A percentile compares a stretch with the other conserved stretches of the same genome.
phyloP scores from a whole-genome alignment of 2,113 vertebrate species.

The Irena cyanogastra region DNA sequence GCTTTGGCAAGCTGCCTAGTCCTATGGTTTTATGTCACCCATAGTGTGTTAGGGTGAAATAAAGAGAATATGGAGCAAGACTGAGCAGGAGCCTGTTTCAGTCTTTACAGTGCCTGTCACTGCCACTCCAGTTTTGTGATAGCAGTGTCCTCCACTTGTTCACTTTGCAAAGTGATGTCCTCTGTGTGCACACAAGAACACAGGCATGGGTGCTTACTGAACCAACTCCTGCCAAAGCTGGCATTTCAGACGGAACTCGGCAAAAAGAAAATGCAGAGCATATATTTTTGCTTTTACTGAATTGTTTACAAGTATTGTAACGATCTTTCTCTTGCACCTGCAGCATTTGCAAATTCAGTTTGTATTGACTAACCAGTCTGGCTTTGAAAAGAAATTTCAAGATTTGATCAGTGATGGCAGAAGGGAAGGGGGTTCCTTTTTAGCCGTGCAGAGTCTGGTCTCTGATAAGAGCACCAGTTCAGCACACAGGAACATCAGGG shows the following conservation, averaged over 20 bases:
- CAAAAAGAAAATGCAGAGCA: neutral
- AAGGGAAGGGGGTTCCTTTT: neutral
- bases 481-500: neutral
- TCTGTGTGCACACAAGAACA: neutral
- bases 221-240: neutral
- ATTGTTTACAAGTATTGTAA: neutral
- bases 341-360: neutral
- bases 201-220: neutral
- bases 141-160: neutral
- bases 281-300: neutral
- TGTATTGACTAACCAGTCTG: neutral
- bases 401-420: neutral
- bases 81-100: neutral
- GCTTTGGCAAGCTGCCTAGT: neutral
- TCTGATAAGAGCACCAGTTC: neutral
- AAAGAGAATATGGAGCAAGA: neutral
- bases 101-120: neutral
- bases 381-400: neutral
- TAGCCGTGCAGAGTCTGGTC: neutral
- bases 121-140: neutral
- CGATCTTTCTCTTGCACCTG: neutral
- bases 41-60: neutral
- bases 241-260: neutral
- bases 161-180: neutral
- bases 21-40: neutral